Evolutionary conservation across 2,888 invertebrate species (phyloP), one percentile per base, ranked within the genome.

Genomic region (Cremastinae sp.): DNA sequence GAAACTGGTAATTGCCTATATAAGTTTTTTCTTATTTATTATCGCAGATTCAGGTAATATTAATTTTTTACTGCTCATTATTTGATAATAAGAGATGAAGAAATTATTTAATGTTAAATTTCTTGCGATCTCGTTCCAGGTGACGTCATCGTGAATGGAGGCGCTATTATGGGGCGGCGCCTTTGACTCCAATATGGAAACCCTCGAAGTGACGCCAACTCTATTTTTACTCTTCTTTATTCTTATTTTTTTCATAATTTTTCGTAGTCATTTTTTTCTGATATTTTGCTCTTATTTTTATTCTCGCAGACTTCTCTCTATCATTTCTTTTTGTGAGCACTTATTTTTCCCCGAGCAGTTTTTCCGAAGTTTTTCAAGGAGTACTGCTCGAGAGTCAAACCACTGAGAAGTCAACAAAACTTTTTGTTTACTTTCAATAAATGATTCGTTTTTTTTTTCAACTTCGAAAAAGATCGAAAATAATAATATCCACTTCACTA

Each of bases 121-220:
- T 36, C 64, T 68, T 75, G 73, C 65, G 73, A 75, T 69, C 69
- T 66, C 73, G n/a, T 72, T 68, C 61, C 49, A 36, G 69, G 72
- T 81, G 76, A 80, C 81, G 80, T 79, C 78, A 79, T 76, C 66
- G 64, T 87, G 88, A 89, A 89, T 89, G 80, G 82, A 80, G 78
- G 77, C 72, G 80, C 79, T 81, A 82, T 82, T 79, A 76, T 79
- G 84, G 88, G 89, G 89, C 89, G 88, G 88, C 85, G 88, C 88
- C 86, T 85, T 79, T 56, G 74, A 45, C 81, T 79, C 87, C 88
- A 88, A 88, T 87, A 89, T 89, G 88, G 88, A 86, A 88, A 86
- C 83, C 81, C 82, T 74, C 79, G 76, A 43, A 73, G 65, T 78
- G 78, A 78, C 78, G 79, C 76, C 76, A 61, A 64, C 76, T 74